A percentile compares a stretch with the other conserved stretches of the same genome.
phyloP scores from a whole-genome alignment of 2,113 vertebrate species.

The Pomatorhinus ruficollis region DNA sequence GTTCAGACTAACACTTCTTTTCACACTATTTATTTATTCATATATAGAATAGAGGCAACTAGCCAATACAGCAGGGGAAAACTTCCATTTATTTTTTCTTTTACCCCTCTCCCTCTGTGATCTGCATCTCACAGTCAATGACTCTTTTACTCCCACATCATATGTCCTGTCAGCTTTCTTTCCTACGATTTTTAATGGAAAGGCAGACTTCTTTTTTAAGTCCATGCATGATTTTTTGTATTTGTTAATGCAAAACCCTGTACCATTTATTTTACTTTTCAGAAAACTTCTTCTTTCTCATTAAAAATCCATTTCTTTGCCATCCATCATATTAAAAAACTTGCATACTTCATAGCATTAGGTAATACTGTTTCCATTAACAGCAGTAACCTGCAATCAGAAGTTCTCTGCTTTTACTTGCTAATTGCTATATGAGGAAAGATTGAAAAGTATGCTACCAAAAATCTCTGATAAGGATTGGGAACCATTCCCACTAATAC shows the following conservation, averaged over 20 bases:
- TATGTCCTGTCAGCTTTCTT: not conserved
- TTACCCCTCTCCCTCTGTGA: not conserved
- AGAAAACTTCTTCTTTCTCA: not conserved
- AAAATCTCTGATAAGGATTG: not conserved
- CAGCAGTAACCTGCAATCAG: not conserved
- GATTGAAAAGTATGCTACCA: not conserved
- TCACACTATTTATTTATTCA: constrained; percentile 12
- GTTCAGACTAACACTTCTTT: constrained; percentile 28
- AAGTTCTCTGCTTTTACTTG: not conserved
- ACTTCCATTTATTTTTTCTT: constrained; percentile 38
- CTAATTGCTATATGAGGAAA: not conserved
- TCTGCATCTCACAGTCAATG: constrained; percentile 31
- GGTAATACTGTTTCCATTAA: not conserved
- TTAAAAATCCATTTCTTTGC: not conserved
- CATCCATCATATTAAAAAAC: not conserved
- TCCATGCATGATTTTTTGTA: not conserved
- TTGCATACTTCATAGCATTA: not conserved
- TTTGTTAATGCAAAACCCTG: not conserved
- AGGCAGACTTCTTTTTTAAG: not conserved
- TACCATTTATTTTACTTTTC: not conserved
- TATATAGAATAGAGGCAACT: not conserved
- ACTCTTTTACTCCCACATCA: not conserved
- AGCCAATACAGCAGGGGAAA: constrained; percentile 6
- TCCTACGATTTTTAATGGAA: constrained; percentile 20
- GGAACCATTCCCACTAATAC: not conserved